Percentiles rank a stretch among this genome's conserved stretches.
Conservation (phyloP, 2,797 vertebrate genomes). For the Oreortyx pictus region DNA sequence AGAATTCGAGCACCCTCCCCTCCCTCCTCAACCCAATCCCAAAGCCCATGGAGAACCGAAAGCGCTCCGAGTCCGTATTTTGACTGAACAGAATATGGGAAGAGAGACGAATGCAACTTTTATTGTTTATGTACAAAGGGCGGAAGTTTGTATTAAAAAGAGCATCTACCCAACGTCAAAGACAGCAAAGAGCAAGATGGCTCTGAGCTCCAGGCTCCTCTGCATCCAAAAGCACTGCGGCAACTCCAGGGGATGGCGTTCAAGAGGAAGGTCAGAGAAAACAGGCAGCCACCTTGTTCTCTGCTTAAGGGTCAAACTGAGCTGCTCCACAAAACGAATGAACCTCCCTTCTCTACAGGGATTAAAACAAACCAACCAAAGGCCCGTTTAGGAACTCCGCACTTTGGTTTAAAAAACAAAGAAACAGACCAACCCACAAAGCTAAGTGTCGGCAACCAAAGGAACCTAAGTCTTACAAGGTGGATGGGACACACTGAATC, state of each 20-base stretch:
- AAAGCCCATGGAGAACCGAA: not conserved
- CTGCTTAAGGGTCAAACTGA: constrained; percentile 27
- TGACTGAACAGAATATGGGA: constrained; percentile 40
- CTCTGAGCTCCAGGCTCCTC: constrained; percentile 55
- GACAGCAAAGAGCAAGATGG: not conserved
- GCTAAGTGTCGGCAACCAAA: constrained; percentile 47
- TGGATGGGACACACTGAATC: constrained; percentile 45
- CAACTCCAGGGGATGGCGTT: not conserved
- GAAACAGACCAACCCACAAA: constrained; percentile 43
- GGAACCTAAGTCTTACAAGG: constrained; percentile 59
- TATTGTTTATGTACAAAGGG: constrained; percentile 79
- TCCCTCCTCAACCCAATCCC: too few species aligned
- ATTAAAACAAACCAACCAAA: constrained; percentile 24
- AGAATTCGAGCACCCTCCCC: not conserved
- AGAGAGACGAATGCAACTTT: constrained; percentile 61
- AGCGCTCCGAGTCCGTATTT: not conserved
- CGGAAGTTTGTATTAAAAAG: constrained; percentile 71
- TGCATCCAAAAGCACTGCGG: not conserved
- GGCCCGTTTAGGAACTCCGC: constrained; percentile 32
- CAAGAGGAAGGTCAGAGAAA: not conserved
- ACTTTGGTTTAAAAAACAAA: constrained; percentile 52
- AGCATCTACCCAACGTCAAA: constrained; percentile 44
- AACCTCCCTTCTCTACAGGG: constrained; percentile 5
- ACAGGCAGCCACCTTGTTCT: not conserved
- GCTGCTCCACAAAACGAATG: constrained; percentile 50